Evolutionary conservation across 2,888 invertebrate species (phyloP).

Genomic region (Lypha dubia): DNA sequence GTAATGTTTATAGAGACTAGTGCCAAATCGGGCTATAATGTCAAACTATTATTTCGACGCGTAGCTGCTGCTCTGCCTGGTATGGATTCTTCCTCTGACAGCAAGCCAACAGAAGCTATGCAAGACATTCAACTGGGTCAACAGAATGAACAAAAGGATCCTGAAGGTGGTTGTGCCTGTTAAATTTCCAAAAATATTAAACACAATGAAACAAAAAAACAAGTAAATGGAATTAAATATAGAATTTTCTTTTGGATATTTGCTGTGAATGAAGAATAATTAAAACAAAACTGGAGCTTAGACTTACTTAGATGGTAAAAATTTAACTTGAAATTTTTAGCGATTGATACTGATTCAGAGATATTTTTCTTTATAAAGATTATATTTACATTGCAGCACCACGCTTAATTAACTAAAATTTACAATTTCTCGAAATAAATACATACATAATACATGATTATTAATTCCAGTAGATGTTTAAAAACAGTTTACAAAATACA

Average conservation of each 20-base stretch:
- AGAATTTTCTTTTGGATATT: conserved; percentile 61
- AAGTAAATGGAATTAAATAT: conserved; percentile 48
- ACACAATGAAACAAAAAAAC: conserved; percentile 9
- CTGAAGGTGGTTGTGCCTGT: conserved; percentile 96
- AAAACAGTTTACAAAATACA: conserved; percentile 42
- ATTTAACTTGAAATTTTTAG: conserved; percentile 8
- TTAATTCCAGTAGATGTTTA: conserved; percentile 61
- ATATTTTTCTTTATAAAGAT: conserved; percentile 51
- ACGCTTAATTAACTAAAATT: conserved; percentile 45
- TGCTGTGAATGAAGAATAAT: conserved; percentile 67
- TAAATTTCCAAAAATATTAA: conserved; percentile 83
- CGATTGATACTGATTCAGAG: conserved; percentile 33
- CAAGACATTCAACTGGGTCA: conserved; percentile 99
- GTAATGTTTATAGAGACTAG: conserved; percentile 99
- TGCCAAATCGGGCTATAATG: conserved; percentile 99
- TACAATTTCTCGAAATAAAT: conserved; percentile 39
- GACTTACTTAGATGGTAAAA: conserved; percentile 53
- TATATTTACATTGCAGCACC: conserved; percentile 50
- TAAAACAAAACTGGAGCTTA: conserved; percentile 36
- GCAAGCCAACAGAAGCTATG: conserved; percentile 98
- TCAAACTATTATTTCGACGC: conserved; percentile 98
- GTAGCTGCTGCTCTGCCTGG: conserved; percentile 99
- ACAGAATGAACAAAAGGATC: conserved; percentile 96
- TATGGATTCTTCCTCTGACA: conserved; percentile 96
- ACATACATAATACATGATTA: conserved; percentile 11